Evolutionary conservation across 2,797 vertebrate genomes (phyloP).

Genomic region (Rhinophrynus dorsalis): DNA sequence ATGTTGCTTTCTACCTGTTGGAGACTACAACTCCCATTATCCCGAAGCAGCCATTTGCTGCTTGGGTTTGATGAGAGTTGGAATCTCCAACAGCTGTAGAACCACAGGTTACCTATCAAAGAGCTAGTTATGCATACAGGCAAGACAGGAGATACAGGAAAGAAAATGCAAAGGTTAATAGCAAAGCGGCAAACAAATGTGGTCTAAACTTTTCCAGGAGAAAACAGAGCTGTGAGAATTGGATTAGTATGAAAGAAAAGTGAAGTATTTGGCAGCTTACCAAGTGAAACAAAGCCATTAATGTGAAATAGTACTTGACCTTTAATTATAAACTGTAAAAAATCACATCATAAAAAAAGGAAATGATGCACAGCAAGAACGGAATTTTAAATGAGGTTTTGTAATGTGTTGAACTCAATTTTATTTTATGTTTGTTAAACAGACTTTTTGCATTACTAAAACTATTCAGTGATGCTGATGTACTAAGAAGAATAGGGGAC

Average conservation of each 20-base stretch:
- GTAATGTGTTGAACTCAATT: slow-evolving; percentile 7
- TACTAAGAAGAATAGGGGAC: too few relatives aligned
- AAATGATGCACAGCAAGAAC: slow-evolving; percentile 44
- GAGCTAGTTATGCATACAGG: too few relatives aligned
- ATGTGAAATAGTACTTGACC: slow-evolving; percentile 50
- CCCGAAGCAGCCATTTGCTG: too few relatives aligned
- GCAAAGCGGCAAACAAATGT: slow-evolving; percentile 26
- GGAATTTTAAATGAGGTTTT: slow-evolving; percentile 39
- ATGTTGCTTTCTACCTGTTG: too few relatives aligned
- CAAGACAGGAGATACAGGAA: too few relatives aligned
- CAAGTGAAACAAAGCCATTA: slow-evolving; percentile 51
- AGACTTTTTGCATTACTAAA: neutral
- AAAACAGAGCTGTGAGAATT: slow-evolving; percentile 44
- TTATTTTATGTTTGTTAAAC: slow-evolving; percentile 20
- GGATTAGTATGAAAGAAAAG: slow-evolving; percentile 44
- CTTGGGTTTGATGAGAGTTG: too few relatives aligned
- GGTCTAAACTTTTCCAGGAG: slow-evolving; percentile 42
- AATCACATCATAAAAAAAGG: slow-evolving; percentile 48
- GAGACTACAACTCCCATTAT: too few relatives aligned
- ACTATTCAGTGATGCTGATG: too few relatives aligned
- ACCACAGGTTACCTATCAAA: too few relatives aligned
- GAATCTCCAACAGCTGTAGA: too few relatives aligned
- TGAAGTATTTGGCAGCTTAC: slow-evolving; percentile 46
- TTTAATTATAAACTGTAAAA: slow-evolving; percentile 50
- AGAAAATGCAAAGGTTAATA: neutral